phyloP scores from a whole-genome alignment of 2,113 vertebrate genomes.

The Macrotus californicus region DNA sequence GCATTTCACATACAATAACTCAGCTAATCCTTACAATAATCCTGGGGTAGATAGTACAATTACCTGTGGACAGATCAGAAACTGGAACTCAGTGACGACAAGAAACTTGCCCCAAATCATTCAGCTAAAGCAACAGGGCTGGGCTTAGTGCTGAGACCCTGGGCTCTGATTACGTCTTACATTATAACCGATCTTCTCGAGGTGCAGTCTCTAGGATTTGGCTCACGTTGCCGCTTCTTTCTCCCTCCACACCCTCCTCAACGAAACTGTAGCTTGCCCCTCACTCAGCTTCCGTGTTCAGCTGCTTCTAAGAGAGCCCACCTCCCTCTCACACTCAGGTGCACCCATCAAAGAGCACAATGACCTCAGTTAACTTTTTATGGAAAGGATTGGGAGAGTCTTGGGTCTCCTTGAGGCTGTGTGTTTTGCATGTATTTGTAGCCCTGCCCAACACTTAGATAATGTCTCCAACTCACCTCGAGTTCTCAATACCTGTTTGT shows the following conservation, averaged over 20 bases:
- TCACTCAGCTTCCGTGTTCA: rapidly evolving
- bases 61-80: not conserved
- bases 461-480: not conserved
- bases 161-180: rapidly evolving
- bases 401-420: not conserved
- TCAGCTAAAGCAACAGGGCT: not conserved
- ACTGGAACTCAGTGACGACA: not conserved
- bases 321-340: not conserved
- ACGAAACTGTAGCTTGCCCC: not conserved
- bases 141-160: not conserved
- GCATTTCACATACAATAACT: not conserved
- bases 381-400: not conserved
- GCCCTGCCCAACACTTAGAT: not conserved
- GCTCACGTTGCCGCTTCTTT: not conserved
- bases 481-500: constrained; percentile 14
- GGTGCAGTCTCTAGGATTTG: not conserved
- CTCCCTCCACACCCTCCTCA: not conserved
- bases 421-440: not conserved
- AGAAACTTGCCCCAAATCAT: not conserved
- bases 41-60: not conserved
- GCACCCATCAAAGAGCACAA: not conserved
- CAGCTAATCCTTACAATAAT: not conserved
- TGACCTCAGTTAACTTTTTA: not conserved
- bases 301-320: not conserved
- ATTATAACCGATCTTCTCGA: not conserved